phyloP scores from a whole-genome alignment of 2,113 vertebrate species.

The Catharus bicknelli region DNA sequence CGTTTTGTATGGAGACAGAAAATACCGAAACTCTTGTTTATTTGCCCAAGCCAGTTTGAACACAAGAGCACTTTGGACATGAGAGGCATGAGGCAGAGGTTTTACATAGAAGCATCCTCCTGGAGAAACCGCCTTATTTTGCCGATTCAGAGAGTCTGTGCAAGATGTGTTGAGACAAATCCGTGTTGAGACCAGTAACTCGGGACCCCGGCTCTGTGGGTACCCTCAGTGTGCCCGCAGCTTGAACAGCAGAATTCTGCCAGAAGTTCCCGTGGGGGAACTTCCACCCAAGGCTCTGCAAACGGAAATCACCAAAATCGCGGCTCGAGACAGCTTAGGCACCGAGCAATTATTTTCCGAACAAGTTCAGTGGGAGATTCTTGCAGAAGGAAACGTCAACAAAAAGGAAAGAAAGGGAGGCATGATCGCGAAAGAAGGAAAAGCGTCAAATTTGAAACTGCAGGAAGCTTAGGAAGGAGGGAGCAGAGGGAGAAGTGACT shows the following conservation, averaged over 20 bases:
- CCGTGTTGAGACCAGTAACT: background rate
- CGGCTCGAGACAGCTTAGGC: background rate
- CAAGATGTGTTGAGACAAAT: background rate
- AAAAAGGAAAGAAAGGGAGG: background rate
- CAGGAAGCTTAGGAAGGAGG: fast-evolving
- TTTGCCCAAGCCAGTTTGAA: background rate
- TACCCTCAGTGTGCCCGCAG: fast-evolving
- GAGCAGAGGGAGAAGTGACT: fast-evolving
- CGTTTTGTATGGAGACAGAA: background rate
- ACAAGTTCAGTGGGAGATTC: background rate
- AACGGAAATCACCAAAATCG: fast-evolving
- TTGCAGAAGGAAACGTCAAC: background rate
- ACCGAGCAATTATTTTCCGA: background rate
- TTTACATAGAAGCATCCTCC: background rate
- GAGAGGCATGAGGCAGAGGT: background rate
- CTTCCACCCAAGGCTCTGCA: background rate
- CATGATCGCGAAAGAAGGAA: background rate
- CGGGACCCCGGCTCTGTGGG: background rate
- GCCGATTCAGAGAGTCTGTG: too few species aligned
- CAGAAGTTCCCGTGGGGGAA: background rate
- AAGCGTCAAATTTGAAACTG: background rate
- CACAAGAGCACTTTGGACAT: background rate
- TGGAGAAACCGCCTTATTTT: background rate
- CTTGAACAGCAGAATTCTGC: fast-evolving
- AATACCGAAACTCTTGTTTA: background rate